Base-by-base conservation (phyloP, 2,888 invertebrate genomes). In the Folsomia manolachei region DNA sequence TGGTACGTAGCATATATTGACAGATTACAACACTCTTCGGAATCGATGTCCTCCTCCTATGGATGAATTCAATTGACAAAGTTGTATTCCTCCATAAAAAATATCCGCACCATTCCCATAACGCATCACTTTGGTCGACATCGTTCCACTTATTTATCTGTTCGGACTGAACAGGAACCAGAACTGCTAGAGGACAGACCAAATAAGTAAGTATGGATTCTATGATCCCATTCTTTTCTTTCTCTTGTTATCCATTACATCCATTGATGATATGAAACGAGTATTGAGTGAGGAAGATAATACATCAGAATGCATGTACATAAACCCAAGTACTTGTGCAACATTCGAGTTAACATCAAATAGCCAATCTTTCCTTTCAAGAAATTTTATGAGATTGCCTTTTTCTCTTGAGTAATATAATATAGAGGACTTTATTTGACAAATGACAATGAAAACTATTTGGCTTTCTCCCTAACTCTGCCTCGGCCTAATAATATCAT, bases 361-460 rank as follows among this genome's bases (percentile, higher is more conserved):
- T 66, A 27, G 65, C 11, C 65, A 66, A 66, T 66, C 65, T 66
- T 66, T 64, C 64, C 64, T 64, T 64, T 64, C 65, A n/a, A 66
- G 52, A 66, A 66, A 66, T 39, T 66, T 66, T 66, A 66, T 66
- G 39, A 52, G 21, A 66, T 24, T 66, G 65, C 65, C 52, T 39
- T 21, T 9, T 52, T 52, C 65, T 27, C 27, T 64, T 64, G 64
- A 64, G 64, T 27, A 64, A 64, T 64, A 64, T 27, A 64, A 27
- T 27, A n/a, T n/a, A n/a, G n/a, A n/a, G n/a, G n/a, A n/a, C 64
- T 64, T 64, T 66, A 39, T 66, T 66, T 66, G 65, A 66, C 65
- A 66, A 66, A 66, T 66, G 65, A 66, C 65, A 66, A 66, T 66
- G 52, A 19, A 39, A n/a, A 27, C 7, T 56, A 56, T 14, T 19